Evolutionary conservation across 2,113 vertebrate species (phyloP), one percentile per base, ranked within the genome.

Genomic region (Hippocampus barbouri): DNA sequence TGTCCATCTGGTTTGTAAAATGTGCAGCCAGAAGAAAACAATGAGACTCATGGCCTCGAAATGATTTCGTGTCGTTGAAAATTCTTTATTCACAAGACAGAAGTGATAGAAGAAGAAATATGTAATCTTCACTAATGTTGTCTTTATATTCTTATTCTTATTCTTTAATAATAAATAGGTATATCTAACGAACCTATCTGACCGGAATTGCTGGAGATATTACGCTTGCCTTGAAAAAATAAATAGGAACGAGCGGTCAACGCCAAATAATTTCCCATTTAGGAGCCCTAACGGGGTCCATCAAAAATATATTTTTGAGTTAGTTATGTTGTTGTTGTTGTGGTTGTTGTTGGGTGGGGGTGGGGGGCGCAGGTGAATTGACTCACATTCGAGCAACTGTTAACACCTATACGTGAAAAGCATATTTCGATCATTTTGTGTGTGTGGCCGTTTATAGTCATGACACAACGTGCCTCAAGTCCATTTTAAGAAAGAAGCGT

Each of bases 381-480:
- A 78, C 54, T 60, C 49, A 20, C 57, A 66, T 67, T 68, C 41
- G 21, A 56, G 56, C 67, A 69, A 49, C 80, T 70, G 65, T 73
- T 61, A 66, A 40, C 65, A 15, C 5, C 40, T 49, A 74, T 66
- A 73, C 53, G 73, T 78, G 69, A 75, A 87, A 74, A 72, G 51
- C 49, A 12, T 16, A 23, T 64, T 64, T 12, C 5, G 5, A 23
- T 21, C 11, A 8, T 30, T 30, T 60, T 60, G 27, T 38, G n/a
- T 23, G 3, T 66, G 41, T 66, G 20, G 14, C 23, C 27, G 45
- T 27, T 40, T 61, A 63, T 27, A 67, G 51, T 30, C 34, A 15
- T 53, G 57, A 72, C 45, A 71, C 65, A 47, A 38, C 61, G 74
- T 76, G 69, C 81, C 81, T 69, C 47, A 56, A 82, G 71, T 73